Evolutionary conservation across 2,888 invertebrate genomes (phyloP), one percentile per base, ranked within the genome.

Genomic region (Lasioglossum morio): DNA sequence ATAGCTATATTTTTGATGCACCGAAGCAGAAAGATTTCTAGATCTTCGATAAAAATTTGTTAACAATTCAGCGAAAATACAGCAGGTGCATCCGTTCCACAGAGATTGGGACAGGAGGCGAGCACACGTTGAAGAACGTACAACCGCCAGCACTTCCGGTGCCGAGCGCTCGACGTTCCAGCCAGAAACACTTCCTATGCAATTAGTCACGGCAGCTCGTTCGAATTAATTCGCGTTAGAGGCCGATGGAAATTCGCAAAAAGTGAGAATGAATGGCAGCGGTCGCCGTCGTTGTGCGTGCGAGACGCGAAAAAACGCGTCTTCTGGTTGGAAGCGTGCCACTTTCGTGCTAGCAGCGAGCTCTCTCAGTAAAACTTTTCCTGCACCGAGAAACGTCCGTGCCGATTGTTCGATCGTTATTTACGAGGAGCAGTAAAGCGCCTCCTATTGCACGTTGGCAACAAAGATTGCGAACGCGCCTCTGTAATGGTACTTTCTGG

Each of bases 131-230:
- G 53, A 53, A 10, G 19, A 37, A 37, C 37, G n/a, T 34, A 7
- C 1, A n/a, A 37, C 23, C 23, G 10, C 34, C 48, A 27, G 57
- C 57, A n/a, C 77, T 88, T 86, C 73, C 76, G 77, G 69, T 46
- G 37, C 8, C 8, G 69, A 46, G 37, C 8, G 53, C 43, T 48
- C 30, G 66, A 77, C 72, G n/a, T 30, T 43, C 37, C 63, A 19
- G 73, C 80, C 19, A 43, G 66, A 23, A 43, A 34, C 72, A 85
- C 89, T 94, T 94, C 92, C 93, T 89, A 90, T 91, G 84, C 86
- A 92, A 94, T 94, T 93, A 93, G 93, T 92, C 90, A 91, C 89
- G 91, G 85, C 86, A 88, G 77, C 43, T 23, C 37, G 40, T 57
- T 40, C 23, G 27, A 77, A 66, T 72, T n/a, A 63, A 78, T 75